phyloP scores from a whole-genome alignment of 2,113 vertebrate genomes.

The Ceuthmochares aereus region DNA sequence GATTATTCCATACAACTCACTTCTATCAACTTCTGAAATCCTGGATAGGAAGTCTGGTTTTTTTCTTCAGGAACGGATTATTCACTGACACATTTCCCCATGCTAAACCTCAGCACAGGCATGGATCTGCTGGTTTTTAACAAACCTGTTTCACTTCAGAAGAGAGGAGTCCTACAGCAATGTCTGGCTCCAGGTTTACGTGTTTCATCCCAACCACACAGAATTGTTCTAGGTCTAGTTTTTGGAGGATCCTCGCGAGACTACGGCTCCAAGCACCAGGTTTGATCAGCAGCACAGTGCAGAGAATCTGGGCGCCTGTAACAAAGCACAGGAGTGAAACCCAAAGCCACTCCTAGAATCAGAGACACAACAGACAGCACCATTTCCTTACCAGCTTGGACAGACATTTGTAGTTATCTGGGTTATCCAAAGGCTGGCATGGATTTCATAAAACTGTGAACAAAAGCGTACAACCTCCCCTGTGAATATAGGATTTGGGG shows the following conservation, averaged over 20 bases:
- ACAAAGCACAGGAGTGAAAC: background rate
- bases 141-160: conserved; percentile 44
- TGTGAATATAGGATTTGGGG: background rate
- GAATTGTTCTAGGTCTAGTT: conserved; percentile 64
- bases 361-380: background rate
- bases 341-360: background rate
- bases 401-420: background rate
- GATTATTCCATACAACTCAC: background rate
- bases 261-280: conserved; percentile 65
- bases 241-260: conserved; percentile 56
- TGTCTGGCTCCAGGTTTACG: conserved; percentile 11
- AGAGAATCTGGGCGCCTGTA: conserved; percentile 70
- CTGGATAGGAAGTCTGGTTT: background rate
- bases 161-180: conserved; percentile 31
- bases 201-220: conserved; percentile 71
- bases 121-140: background rate
- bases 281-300: conserved; percentile 76
- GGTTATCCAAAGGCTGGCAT: background rate
- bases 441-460: background rate
- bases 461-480: background rate
- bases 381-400: background rate
- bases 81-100: background rate
- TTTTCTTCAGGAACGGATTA: background rate
- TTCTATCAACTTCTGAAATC: background rate
- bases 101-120: rapidly evolving